Evolutionary conservation across 2,113 vertebrate species (phyloP).

Genomic region (Pollachius pollachius): DNA sequence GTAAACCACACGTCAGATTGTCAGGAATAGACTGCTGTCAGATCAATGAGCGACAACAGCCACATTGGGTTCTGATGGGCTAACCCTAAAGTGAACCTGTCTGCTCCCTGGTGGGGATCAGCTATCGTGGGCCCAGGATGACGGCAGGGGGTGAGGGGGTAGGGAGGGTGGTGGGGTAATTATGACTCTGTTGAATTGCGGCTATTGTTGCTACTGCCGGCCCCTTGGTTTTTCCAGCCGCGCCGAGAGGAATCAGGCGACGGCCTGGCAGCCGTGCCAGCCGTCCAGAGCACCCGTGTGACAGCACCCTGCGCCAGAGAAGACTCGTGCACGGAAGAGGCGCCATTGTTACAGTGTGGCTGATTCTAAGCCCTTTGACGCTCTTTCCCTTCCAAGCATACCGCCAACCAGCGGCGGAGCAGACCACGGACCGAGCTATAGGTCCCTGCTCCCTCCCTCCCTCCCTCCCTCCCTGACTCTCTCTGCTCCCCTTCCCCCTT

Average conservation of each 20-base stretch:
- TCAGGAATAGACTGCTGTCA: no score
- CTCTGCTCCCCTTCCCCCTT: neutral
- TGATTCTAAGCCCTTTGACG: no score
- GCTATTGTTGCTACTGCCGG: constrained; percentile 7
- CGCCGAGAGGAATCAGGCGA: constrained; percentile 21
- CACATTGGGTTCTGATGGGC: no score
- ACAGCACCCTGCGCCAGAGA: constrained; percentile 12
- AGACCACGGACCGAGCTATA: no score
- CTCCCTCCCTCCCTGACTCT: neutral
- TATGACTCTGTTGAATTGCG: constrained; percentile 44
- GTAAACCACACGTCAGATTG: no score
- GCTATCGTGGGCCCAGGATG: constrained; percentile 3
- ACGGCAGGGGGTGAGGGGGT: neutral
- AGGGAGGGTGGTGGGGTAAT: constrained; percentile 9
- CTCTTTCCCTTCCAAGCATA: no score
- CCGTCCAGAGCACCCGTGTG: constrained; percentile 1
- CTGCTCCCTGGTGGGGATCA: constrained; percentile 6
- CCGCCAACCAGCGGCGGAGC: no score
- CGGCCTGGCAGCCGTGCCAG: constrained; percentile 31
- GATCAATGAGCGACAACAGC: no score
- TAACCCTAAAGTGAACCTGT: constrained; percentile 28
- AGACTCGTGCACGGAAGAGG: neutral
- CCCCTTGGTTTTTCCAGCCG: constrained; percentile 35
- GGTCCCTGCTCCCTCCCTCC: neutral
- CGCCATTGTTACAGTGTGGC: no score